These are phyloP conservation scores for roundworm (Caenorhabditis elegans) DNA, from an alignment of 1,140 invertebrate genomes.

Conservation along the genomic window WBcel235 BX284603.4:911001-911500, in stretches of 20 bases:
- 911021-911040: neutral
- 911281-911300: neutral
- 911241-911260: too few relatives aligned
- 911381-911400: neutral
- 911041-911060: neutral
- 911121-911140: too few relatives aligned
- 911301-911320: conserved; percentile 29
- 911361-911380: neutral
- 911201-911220: too few relatives aligned
- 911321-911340: neutral
- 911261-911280: too few relatives aligned
- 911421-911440: neutral
- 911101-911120: too few relatives aligned
- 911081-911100: neutral
- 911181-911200: too few relatives aligned
- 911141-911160: too few relatives aligned
- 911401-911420: neutral
- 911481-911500: conserved; percentile 57
- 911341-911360: neutral
- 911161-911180: too few relatives aligned
- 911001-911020: neutral
- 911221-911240: too few relatives aligned
- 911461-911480: conserved; percentile 38
- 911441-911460: neutral
- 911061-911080: neutral